Percentiles rank a stretch among this genome's conserved stretches.
These are phyloP conservation scores for Caenorhabditis zanzibari DNA, from an alignment of 2,888 invertebrate species.

Conservation along the genomic window DNA sequence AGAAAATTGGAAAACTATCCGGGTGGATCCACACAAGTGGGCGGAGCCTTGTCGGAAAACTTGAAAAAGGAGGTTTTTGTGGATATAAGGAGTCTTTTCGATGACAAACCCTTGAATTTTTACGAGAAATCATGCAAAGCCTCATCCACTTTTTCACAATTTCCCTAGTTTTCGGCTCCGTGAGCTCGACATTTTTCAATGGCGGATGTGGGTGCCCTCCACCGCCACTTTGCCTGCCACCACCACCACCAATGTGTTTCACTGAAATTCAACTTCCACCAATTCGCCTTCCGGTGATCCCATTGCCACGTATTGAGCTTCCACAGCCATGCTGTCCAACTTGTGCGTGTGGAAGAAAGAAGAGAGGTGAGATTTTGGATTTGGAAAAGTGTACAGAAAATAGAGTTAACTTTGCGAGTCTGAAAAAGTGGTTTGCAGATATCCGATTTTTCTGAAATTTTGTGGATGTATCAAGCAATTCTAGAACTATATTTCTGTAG, in stretches of 20 bases:
- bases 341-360: constrained; percentile 77
- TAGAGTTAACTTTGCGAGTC: no score
- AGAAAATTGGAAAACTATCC: constrained; percentile 31
- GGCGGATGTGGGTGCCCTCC: constrained; percentile 60
- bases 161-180: neutral
- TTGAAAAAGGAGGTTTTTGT: constrained; percentile 4
- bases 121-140: neutral
- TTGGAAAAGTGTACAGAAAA: no score
- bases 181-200: constrained; percentile 59
- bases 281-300: constrained; percentile 66
- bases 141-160: neutral
- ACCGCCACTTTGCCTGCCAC: constrained; percentile 64
- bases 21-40: neutral
- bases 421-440: no score
- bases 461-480: no score
- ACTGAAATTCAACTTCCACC: constrained; percentile 66
- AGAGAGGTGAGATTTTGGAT: constrained; percentile 57
- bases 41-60: constrained; percentile 25
- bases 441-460: no score
- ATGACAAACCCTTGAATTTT: neutral
- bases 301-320: constrained; percentile 64
- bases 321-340: constrained; percentile 70
- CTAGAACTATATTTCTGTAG: no score
- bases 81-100: constrained; percentile 8
- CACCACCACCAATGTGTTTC: constrained; percentile 66